These are phyloP conservation scores for Pangasius larnaudii DNA, from an alignment of 2,797 vertebrate species.

Conservation along the genomic window DNA sequence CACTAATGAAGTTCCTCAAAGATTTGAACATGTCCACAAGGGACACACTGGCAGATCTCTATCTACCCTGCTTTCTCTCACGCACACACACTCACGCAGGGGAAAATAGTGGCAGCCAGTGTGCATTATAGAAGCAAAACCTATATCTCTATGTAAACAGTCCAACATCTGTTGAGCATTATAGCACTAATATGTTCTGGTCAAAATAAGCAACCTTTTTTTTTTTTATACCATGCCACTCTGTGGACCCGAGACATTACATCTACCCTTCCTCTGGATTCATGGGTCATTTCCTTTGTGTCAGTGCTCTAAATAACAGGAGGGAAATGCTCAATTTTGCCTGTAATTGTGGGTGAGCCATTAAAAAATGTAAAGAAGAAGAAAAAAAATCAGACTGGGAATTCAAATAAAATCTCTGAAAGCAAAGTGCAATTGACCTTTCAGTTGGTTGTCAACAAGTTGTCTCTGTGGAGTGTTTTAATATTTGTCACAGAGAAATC, in stretches of 20 bases:
- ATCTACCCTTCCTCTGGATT: slow-evolving; percentile 52
- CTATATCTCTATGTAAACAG: slow-evolving; percentile 45
- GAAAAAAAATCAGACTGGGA: background rate
- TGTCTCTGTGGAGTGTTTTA: slow-evolving; percentile 11
- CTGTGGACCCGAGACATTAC: slow-evolving; percentile 39
- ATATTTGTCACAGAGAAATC: background rate
- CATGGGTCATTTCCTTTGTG: slow-evolving; percentile 50
- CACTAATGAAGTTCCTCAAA: slow-evolving; percentile 37
- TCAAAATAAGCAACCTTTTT: slow-evolving; percentile 51
- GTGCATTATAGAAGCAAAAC: slow-evolving; percentile 25
- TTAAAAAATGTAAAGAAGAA: slow-evolving; percentile 48
- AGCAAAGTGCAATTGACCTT: slow-evolving; percentile 6
- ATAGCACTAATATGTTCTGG: slow-evolving; percentile 46
- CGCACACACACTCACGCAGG: slow-evolving; percentile 29
- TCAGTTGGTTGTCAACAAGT: slow-evolving; percentile 13
- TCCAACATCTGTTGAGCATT: slow-evolving; percentile 58
- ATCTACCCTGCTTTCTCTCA: slow-evolving; percentile 48
- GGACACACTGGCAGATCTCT: slow-evolving; percentile 50
- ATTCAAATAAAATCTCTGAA: slow-evolving; percentile 21
- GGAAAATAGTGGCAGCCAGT: slow-evolving; percentile 28
- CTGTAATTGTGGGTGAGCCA: slow-evolving; percentile 64
- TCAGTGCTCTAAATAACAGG: slow-evolving; percentile 65
- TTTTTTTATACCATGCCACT: slow-evolving; percentile 26
- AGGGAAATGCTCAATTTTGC: slow-evolving; percentile 78
- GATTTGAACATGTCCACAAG: slow-evolving; percentile 46